These are phyloP conservation scores for Crax fasciolata DNA, from an alignment of 2,797 vertebrate species.

Conservation along the genomic window DNA sequence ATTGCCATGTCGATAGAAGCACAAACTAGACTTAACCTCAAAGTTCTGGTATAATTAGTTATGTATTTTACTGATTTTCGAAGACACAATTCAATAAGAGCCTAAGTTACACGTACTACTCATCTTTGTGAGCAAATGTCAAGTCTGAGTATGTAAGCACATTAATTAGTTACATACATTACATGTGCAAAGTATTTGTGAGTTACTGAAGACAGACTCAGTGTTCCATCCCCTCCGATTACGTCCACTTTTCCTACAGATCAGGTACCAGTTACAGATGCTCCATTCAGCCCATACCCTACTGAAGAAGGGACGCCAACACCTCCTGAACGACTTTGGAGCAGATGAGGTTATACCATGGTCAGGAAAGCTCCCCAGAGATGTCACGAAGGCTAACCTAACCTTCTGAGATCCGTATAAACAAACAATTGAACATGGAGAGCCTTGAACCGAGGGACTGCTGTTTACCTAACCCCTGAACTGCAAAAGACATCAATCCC, in stretches of 20 bases:
- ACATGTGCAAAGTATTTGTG: background rate
- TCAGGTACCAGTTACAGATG: background rate
- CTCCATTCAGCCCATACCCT: background rate
- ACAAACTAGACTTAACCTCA: background rate
- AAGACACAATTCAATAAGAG: background rate
- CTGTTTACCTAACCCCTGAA: conserved; percentile 85
- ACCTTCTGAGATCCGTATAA: conserved; percentile 80
- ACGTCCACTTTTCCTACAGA: background rate
- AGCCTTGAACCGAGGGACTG: conserved; percentile 79
- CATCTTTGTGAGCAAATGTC: background rate
- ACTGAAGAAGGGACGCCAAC: conserved; percentile 13
- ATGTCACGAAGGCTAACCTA: conserved; percentile 64
- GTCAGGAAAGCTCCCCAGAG: conserved; percentile 74
- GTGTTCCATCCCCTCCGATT: background rate
- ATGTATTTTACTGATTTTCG: background rate
- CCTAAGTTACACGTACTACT: fast-evolving
- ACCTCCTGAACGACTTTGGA: conserved; percentile 39
- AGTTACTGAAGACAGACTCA: background rate
- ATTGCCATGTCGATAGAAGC: background rate
- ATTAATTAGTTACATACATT: background rate
- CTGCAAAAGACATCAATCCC: conserved; percentile 80
- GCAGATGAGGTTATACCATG: conserved; percentile 68
- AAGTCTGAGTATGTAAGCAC: background rate
- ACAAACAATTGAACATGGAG: conserved; percentile 80
- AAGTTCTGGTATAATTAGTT: background rate